Evolutionary conservation across 2,113 vertebrate genomes (phyloP), one percentile per base, ranked within the genome.

Genomic region (Diadophis punctatus): DNA sequence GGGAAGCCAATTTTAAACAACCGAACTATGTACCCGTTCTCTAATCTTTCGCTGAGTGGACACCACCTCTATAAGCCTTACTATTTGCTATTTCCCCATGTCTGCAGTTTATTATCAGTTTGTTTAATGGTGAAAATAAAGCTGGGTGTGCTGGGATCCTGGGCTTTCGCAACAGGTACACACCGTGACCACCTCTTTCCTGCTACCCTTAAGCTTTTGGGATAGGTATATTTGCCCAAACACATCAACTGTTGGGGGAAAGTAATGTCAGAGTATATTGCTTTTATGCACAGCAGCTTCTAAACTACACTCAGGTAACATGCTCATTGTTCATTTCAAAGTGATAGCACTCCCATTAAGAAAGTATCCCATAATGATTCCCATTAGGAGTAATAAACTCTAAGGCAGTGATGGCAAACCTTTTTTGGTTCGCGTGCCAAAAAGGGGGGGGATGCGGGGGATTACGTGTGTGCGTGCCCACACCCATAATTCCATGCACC

Each of bases 1-100:
- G 92, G 92, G 22, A 86, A 93, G 88, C 90, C 30, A 46, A 63
- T 93, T 90, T 68, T 90, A 90, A 88, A 80, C 55, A 30, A 25
- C 39, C 22, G 30, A 86, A 39, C 53, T 86, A 34, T 90, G 74
- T 48, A 63, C 88, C 92, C 88, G 43, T 90, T 93, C 80, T 34
- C 55, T 93, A 93, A 93, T 93, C 92, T 93, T 93, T 63, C 88
- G 8, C 18, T 90, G 46, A 88, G n/a, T 90, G 55, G 88, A n/a
- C 53, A 90, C 88, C 92, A 90, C 92, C 92, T 63, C 4, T 39
- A 1, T 52, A 48, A 86, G 92, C 80, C 63, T 90, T 90, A 93
- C 80, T 93, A 90, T 84, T 93, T 86, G 55, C 92, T 93, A 58
- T 93, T 89, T 90, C 88, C 46, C 27, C 22, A 52, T 48, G 53